phyloP scores from a whole-genome alignment of 2,797 vertebrate genomes.

The Pseudomugil gertrudae region DNA sequence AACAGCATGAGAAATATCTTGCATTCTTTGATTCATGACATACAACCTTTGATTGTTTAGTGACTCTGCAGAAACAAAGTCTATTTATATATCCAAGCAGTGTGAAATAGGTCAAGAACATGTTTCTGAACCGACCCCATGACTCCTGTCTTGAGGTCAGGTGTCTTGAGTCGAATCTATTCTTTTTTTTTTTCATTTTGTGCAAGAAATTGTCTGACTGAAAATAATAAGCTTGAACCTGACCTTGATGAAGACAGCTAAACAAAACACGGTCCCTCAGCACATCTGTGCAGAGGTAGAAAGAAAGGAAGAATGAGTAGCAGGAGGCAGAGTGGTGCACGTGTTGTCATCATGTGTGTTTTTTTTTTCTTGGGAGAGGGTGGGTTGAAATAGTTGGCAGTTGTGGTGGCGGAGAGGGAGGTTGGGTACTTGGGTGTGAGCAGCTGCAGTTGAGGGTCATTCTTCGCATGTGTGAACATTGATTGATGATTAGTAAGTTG shows the following conservation, averaged over 20 bases:
- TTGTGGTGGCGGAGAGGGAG: neutral
- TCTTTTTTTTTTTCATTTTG: neutral
- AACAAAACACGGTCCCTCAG: constrained; percentile 30
- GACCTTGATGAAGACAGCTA: constrained; percentile 67
- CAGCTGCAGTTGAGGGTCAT: constrained; percentile 29
- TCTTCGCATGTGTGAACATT: constrained; percentile 58
- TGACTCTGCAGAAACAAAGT: constrained; percentile 2
- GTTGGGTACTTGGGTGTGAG: constrained; percentile 11
- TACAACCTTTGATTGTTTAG: constrained; percentile 1
- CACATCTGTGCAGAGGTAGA: constrained; percentile 41
- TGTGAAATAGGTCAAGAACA: constrained; percentile 32
- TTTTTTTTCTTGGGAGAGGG: constrained; percentile 13
- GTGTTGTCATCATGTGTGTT: constrained; percentile 21
- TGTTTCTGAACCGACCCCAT: constrained; percentile 33
- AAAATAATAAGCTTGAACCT: constrained; percentile 59
- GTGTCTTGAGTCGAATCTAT: constrained; percentile 4
- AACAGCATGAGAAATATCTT: neutral
- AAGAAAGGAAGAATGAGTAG: constrained; percentile 35
- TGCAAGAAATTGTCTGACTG: constrained; percentile 43
- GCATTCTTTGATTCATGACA: constrained; percentile 2
- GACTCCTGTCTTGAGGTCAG: constrained; percentile 11
- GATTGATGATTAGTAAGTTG: constrained; percentile 56
- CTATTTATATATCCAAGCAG: constrained; percentile 4
- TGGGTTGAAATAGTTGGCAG: neutral
- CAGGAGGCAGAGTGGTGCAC: constrained; percentile 19